phyloP scores from a whole-genome alignment of 2,888 invertebrate genomes.

The Lysandra coridon region DNA sequence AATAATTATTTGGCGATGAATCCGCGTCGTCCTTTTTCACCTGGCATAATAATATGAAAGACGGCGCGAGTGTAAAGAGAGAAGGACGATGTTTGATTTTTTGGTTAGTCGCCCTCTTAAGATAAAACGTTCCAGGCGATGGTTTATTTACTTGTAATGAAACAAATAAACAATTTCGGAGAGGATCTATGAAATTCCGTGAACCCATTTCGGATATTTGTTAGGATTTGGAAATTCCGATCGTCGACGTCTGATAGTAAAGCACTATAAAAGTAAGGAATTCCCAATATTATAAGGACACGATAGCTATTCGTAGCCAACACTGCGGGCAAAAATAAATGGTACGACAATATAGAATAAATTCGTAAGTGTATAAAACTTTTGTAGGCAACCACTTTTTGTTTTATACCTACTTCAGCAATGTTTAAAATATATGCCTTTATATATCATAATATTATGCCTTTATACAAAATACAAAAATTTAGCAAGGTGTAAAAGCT shows the following conservation, averaged over 20 bases:
- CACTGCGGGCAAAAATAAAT: neutral
- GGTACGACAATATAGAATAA: neutral
- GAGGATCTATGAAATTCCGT: neutral
- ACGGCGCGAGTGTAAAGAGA: no score
- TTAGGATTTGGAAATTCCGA: constrained; percentile 17
- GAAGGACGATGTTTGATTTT: no score
- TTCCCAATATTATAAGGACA: constrained; percentile 48
- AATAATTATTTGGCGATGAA: no score
- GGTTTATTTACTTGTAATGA: constrained; percentile 10
- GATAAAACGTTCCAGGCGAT: neutral
- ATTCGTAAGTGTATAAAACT: neutral
- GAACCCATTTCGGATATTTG: constrained; percentile 14
- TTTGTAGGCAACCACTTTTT: neutral
- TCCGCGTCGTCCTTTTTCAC: no score
- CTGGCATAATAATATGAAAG: no score
- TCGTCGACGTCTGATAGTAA: constrained; percentile 29
- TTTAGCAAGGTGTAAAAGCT: neutral
- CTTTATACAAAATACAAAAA: neutral
- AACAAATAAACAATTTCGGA: constrained; percentile 17
- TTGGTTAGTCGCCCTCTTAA: no score
- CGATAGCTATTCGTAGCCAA: constrained; percentile 39
- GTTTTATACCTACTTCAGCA: neutral
- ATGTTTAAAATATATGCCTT: no score
- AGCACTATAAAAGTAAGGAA: constrained; percentile 45
- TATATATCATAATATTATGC: no score